Conservation (phyloP, 2,888 invertebrate species). For the Acleris holmiana region DNA sequence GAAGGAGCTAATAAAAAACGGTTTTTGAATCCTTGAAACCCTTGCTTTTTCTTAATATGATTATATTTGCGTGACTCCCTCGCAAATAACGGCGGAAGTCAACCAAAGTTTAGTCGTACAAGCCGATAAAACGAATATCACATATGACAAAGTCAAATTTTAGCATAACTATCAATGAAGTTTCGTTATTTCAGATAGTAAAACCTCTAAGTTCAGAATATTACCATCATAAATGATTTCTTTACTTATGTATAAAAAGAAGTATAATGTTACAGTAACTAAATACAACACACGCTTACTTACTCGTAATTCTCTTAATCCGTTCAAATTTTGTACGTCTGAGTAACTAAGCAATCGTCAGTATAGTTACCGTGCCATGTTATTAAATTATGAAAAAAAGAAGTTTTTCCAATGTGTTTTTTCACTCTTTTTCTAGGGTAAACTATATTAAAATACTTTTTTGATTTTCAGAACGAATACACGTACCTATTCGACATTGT, state of each 20-base stretch:
- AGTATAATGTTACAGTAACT: conserved; percentile 12
- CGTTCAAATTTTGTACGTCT: conserved; percentile 5
- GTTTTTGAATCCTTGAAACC: too few relatives aligned
- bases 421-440: too few relatives aligned
- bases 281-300: conserved; percentile 17
- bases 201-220: not conserved
- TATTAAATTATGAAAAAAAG: too few relatives aligned
- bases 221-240: not conserved
- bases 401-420: too few relatives aligned
- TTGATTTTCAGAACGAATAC: too few relatives aligned
- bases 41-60: too few relatives aligned
- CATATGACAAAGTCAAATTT: not conserved
- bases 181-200: not conserved
- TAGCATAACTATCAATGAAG: not conserved
- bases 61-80: conserved; percentile 20
- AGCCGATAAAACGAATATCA: conserved; percentile 8
- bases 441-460: too few relatives aligned
- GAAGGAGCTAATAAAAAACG: too few relatives aligned
- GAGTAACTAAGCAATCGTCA: not conserved
- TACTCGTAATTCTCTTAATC: conserved; percentile 27
- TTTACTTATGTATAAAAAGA: not conserved
- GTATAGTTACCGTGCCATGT: too few relatives aligned
- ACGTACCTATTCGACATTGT: too few relatives aligned
- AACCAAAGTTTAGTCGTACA: conserved; percentile 9
- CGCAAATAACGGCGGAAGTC: not conserved